Evolutionary conservation across 2,888 invertebrate species (phyloP), one percentile per base, ranked within the genome.

Genomic region (Stegophylla sp.): DNA sequence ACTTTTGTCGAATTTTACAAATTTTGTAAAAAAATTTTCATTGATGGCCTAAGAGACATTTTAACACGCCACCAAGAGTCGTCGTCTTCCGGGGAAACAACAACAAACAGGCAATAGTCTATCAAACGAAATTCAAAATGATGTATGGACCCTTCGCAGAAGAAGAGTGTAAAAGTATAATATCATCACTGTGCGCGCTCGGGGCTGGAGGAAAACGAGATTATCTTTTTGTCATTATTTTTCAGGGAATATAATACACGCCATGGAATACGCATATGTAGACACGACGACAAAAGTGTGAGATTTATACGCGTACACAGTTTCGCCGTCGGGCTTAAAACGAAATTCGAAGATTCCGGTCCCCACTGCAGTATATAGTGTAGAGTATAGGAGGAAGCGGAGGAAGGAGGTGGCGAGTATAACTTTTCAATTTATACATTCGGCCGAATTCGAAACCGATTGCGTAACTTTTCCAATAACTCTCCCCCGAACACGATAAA

Each of bases 401-500:
- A n/a, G 9, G 48, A 7, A 5, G 34, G 7, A 12, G 20, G 45
- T 17, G 23, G 17, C 15, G 7, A 13, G 7, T 61, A 48, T 61
- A 59, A 79, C 59, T 79, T 79, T 79, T 79, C 79, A 51, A 79
- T 79, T 79, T 71, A 53, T 34, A 64, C 61, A 28, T 69, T 53
- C 34, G 45, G 59, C 43, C 10, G 67, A 67, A 77, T 77, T 48
- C 41, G 69, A 79, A 79, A 79, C 79, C 69, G 45, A 79, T 79
- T 61, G 69, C 79, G 48, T 61, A 79, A 79, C 79, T 79, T 79
- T 79, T 79, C 48, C 79, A 61, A 79, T 74, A 61, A 56, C 75
- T n/a, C 28, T 15, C 17, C 28, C 45, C 28, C 34, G 10, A 7
- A 34, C 34, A 5, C 34, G 34, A 7, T 34, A 34, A 34, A 34